phyloP scores from a whole-genome alignment of 2,888 invertebrate genomes.

The Drosophila aldrichi region DNA sequence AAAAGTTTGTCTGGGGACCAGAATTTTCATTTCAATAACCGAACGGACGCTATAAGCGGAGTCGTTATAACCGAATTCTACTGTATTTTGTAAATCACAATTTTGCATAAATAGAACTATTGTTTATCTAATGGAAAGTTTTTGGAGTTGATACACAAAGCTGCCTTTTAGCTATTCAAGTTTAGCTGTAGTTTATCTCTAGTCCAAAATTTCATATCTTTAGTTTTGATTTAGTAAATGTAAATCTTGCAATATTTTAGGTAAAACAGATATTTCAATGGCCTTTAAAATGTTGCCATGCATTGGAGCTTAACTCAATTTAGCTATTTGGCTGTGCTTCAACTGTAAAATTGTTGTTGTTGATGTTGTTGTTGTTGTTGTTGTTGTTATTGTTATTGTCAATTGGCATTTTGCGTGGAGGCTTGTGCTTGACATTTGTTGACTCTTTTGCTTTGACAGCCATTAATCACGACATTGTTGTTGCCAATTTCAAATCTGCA shows the following conservation, averaged over 20 bases:
- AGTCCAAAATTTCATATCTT: too few relatives aligned
- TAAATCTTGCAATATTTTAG: neutral
- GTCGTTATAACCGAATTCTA: too few relatives aligned
- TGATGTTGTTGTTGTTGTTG: constrained; percentile 10
- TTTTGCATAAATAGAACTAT: too few relatives aligned
- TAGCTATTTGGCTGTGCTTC: constrained; percentile 6
- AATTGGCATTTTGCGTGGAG: constrained; percentile 51
- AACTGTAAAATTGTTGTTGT: constrained; percentile 25
- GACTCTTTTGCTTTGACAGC: constrained; percentile 81
- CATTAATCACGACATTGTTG: constrained; percentile 78
- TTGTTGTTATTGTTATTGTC: constrained; percentile 43
- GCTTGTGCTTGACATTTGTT: constrained; percentile 72
- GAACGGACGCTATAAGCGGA: too few relatives aligned
- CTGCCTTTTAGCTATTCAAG: too few relatives aligned
- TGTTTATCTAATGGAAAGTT: too few relatives aligned
- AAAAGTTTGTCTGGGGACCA: too few relatives aligned
- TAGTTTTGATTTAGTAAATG: too few relatives aligned
- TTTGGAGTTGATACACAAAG: too few relatives aligned
- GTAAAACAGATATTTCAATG: neutral
- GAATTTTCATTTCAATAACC: too few relatives aligned
- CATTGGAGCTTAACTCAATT: constrained; percentile 10
- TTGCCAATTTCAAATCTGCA: constrained; percentile 74
- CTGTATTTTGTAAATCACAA: too few relatives aligned
- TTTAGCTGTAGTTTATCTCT: too few relatives aligned
- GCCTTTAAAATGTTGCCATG: neutral